Percentiles rank a stretch among this genome's conserved stretches.
Evolutionary conservation across 92 coral and sea anemone genomes (phyloP).

Genomic region (Palythoa grandiflora): DNA sequence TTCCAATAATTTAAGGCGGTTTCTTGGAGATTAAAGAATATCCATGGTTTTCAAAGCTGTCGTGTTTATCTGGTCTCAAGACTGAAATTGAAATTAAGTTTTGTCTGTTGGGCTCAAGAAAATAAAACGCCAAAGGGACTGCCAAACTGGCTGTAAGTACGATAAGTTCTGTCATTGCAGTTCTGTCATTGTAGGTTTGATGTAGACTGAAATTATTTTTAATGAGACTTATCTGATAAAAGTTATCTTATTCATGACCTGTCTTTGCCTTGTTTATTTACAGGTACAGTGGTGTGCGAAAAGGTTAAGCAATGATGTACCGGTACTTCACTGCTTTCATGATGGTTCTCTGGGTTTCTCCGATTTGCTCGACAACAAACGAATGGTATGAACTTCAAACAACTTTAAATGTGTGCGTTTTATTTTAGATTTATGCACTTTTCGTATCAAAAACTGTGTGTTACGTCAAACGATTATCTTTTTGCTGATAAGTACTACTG

Average conservation of each 20-base stretch:
- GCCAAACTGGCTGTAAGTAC: neutral
- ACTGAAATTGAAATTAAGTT: neutral
- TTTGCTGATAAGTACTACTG: neutral
- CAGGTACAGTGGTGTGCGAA: neutral
- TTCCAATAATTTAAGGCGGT: constrained; percentile 7
- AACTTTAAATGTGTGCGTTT: no score
- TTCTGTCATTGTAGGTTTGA: neutral
- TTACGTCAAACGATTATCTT: neutral
- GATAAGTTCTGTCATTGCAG: neutral
- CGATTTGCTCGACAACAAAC: constrained; percentile 3
- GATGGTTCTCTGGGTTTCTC: neutral
- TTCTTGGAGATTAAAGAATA: constrained; percentile 25
- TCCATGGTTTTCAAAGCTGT: neutral
- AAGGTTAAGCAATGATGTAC: constrained; percentile 3
- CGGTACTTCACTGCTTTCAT: neutral
- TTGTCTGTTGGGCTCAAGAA: neutral
- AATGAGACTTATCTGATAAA: neutral
- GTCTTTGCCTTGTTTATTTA: neutral
- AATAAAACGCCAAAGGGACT: neutral
- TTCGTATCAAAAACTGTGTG: neutral
- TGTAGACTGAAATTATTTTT: neutral
- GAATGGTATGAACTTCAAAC: constrained; percentile 13
- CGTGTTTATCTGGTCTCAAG: constrained; percentile 13
- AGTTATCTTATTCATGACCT: neutral
- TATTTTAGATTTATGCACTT: neutral